phyloP scores from a whole-genome alignment of 2,888 invertebrate genomes.

The Ophonus ardosiacus region DNA sequence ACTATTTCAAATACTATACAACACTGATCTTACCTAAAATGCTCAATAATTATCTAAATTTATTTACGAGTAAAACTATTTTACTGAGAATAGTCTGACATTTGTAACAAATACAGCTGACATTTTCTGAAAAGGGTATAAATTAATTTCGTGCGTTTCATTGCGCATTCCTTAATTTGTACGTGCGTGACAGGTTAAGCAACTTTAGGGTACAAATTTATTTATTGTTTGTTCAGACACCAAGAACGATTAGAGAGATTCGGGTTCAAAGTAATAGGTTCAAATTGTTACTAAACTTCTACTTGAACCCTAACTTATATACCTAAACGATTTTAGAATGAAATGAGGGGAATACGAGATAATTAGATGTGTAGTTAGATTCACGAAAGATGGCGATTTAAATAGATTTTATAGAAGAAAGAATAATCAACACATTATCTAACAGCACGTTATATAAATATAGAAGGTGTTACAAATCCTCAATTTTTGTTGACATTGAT shows the following conservation, averaged over 20 bases:
- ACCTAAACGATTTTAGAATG: background rate
- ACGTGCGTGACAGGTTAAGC: background rate
- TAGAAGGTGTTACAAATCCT: too few relatives aligned
- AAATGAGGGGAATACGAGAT: background rate
- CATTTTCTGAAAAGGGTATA: background rate
- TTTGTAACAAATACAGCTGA: background rate
- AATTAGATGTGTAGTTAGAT: background rate
- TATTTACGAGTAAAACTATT: too few relatives aligned
- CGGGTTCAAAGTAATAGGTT: background rate
- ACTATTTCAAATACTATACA: too few relatives aligned
- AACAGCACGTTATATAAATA: too few relatives aligned
- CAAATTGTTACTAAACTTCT: constrained; percentile 1
- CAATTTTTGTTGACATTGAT: too few relatives aligned
- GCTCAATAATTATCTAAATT: too few relatives aligned
- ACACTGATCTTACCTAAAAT: too few relatives aligned
- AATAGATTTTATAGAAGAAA: too few relatives aligned
- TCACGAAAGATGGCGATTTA: too few relatives aligned
- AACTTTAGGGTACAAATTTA: constrained; percentile 4
- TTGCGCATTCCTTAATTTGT: background rate
- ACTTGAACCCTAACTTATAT: background rate
- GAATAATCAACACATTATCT: too few relatives aligned
- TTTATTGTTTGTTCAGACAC: background rate
- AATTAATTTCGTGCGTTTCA: background rate
- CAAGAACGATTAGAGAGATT: background rate
- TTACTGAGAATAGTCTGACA: background rate